Percentiles rank a stretch among this genome's conserved stretches.
phyloP scores from a whole-genome alignment of 1,140 invertebrate species.

The Notospermus geniculatus region DNA sequence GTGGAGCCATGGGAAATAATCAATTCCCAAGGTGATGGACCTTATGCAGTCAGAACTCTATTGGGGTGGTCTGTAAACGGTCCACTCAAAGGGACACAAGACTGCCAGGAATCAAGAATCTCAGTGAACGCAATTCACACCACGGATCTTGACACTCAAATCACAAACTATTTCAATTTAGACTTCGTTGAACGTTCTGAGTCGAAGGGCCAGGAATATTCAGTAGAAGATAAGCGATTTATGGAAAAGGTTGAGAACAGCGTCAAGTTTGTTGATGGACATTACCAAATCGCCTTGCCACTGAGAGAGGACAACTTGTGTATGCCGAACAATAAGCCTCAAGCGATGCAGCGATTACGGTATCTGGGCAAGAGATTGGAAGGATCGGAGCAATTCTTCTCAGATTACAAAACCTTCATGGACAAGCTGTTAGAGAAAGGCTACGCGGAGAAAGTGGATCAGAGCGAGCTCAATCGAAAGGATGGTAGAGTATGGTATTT shows the following conservation, averaged over 20 bases:
- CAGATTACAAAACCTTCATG: slow-evolving; percentile 19
- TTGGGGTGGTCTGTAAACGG: too few relatives aligned
- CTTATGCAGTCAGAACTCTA: too few relatives aligned
- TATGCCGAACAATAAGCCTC: slow-evolving; percentile 18
- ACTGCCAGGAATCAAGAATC: too few relatives aligned
- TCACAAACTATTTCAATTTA: slow-evolving; percentile 18
- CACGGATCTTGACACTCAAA: not conserved
- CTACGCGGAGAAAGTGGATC: slow-evolving; percentile 12
- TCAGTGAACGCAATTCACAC: too few relatives aligned
- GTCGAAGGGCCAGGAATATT: slow-evolving; percentile 15
- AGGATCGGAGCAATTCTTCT: slow-evolving; percentile 16
- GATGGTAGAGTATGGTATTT: too few relatives aligned
- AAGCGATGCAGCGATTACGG: slow-evolving; percentile 9
- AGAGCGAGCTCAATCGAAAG: slow-evolving; percentile 15
- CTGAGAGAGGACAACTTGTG: slow-evolving; percentile 7
- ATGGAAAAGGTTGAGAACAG: slow-evolving; percentile 13
- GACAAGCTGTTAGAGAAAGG: slow-evolving; percentile 15
- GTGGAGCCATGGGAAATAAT: too few relatives aligned
- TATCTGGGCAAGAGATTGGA: slow-evolving; percentile 14
- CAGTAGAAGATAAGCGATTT: slow-evolving; percentile 19
- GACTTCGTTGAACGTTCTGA: slow-evolving; percentile 19
- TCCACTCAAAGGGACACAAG: too few relatives aligned
- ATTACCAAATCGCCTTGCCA: slow-evolving; percentile 14
- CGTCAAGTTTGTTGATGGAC: slow-evolving; percentile 10
- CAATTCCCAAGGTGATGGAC: too few relatives aligned